Conservation (phyloP, 2,113 vertebrate species). For the Diadophis punctatus region DNA sequence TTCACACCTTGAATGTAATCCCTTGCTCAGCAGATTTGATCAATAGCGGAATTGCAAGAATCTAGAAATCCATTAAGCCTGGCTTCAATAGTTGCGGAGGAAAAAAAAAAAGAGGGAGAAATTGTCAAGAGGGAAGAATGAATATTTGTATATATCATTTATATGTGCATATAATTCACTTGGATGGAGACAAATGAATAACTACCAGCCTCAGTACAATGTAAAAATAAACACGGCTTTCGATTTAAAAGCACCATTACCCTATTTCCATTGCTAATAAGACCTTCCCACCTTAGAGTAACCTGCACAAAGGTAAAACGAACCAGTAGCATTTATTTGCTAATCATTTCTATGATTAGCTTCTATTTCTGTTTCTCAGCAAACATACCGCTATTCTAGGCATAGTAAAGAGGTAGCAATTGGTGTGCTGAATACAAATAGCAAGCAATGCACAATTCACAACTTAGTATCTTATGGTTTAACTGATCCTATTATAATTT, state of each 20-base stretch:
- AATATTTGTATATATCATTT: constrained; percentile 36
- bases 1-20: not conserved
- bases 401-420: constrained; percentile 6
- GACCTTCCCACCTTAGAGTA: constrained; percentile 40
- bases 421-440: constrained; percentile 31
- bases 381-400: not conserved
- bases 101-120: not conserved
- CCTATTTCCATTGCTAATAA: constrained; percentile 47
- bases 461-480: constrained; percentile 11
- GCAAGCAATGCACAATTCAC: constrained; percentile 11
- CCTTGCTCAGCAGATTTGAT: not conserved
- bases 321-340: constrained; percentile 44
- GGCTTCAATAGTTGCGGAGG: not conserved
- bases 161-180: constrained; percentile 50
- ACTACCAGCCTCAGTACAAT: constrained; percentile 20
- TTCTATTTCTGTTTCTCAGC: constrained; percentile 17
- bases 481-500: constrained; percentile 25
- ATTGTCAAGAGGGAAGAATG: constrained; percentile 42
- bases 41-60: not conserved
- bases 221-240: constrained; percentile 50
- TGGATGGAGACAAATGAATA: constrained; percentile 49
- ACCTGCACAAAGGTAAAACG: constrained; percentile 27
- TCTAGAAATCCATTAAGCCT: constrained; percentile 36
- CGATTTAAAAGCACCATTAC: constrained; percentile 31
- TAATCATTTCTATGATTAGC: constrained; percentile 20